These are phyloP conservation scores for Kryptolebias marmoratus DNA, from an alignment of 2,113 vertebrate species.

Conservation along the genomic window DNA sequence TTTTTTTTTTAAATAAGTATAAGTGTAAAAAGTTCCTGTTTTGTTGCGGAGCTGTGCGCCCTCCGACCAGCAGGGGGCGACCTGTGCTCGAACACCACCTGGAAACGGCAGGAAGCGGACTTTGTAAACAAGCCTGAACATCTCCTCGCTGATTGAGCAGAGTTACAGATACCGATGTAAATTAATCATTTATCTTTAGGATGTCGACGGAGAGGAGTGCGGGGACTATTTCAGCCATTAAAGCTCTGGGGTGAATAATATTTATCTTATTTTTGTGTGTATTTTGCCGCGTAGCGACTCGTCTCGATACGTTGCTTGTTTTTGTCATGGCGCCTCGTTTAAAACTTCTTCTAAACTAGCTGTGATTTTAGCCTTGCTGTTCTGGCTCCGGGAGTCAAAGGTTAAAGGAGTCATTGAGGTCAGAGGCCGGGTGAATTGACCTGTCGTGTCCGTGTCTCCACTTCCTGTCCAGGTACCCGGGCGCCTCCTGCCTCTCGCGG, in stretches of 20 bases:
- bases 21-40: too few species aligned
- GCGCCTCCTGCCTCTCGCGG: constrained; percentile 48
- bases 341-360: neutral
- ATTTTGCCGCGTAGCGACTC: neutral
- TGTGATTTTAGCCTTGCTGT: neutral
- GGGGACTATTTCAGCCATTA: constrained; percentile 59
- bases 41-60: neutral
- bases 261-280: neutral
- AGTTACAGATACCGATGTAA: fast-evolving
- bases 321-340: neutral
- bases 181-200: neutral
- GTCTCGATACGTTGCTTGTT: neutral
- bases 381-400: neutral
- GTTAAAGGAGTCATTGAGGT: neutral
- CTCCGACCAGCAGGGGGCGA: constrained; percentile 51
- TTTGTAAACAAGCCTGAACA: constrained; percentile 7
- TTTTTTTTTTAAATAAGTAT: too few species aligned
- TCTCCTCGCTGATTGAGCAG: neutral
- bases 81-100: neutral
- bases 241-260: constrained; percentile 68
- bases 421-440: neutral
- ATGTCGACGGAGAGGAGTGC: constrained; percentile 64
- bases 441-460: neutral
- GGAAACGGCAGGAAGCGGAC: neutral
- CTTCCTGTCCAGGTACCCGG: constrained; percentile 67